These are phyloP conservation scores for Plestiodon gilberti DNA, from an alignment of 2,113 vertebrate species.

Conservation along the genomic window DNA sequence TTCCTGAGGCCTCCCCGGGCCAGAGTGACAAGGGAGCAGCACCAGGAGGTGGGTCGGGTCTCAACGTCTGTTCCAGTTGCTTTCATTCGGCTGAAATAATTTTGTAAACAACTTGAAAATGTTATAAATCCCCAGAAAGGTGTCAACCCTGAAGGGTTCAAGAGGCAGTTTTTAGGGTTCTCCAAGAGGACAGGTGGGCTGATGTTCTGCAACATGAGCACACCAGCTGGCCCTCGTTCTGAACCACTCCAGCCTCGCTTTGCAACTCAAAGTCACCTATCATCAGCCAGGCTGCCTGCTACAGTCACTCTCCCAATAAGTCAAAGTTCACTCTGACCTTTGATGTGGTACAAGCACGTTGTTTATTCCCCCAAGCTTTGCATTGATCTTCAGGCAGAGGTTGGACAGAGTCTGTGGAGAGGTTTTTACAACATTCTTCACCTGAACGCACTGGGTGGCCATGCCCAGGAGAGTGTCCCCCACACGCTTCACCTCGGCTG, in stretches of 20 bases:
- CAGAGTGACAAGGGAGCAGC: no score
- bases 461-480: slow-evolving; percentile 97
- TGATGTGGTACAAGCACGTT: slow-evolving; percentile 98
- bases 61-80: no score
- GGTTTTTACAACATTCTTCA: slow-evolving; percentile 98
- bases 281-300: background rate
- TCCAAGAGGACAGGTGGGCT: background rate
- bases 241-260: background rate
- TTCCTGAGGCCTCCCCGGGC: no score
- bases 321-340: slow-evolving; percentile 79
- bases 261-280: background rate
- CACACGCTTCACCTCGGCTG: slow-evolving; percentile 97
- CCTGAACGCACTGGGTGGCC: slow-evolving; percentile 98
- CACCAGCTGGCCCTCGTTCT: background rate
- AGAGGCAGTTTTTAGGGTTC: background rate
- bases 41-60: no score
- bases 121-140: background rate
- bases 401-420: slow-evolving; percentile 98
- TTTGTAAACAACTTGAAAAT: background rate
- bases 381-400: slow-evolving; percentile 98
- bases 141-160: no score
- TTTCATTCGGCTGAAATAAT: no score
- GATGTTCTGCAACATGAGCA: background rate
- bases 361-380: slow-evolving; percentile 98
- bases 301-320: background rate